Evolutionary conservation across 2,113 vertebrate species (phyloP), one percentile per base, ranked within the genome.

Genomic region (Mormoops blainvillei): DNA sequence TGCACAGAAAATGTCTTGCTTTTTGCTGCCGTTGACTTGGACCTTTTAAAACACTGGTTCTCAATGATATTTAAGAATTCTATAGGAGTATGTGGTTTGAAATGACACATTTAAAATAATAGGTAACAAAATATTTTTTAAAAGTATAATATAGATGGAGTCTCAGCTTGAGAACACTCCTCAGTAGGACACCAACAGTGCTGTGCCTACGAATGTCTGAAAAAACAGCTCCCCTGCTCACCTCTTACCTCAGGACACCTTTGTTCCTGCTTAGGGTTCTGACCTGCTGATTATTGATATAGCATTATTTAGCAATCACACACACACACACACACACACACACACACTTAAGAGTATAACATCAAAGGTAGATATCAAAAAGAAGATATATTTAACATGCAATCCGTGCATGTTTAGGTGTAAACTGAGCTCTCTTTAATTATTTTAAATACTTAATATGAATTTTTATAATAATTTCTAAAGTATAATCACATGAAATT

Each of bases 391-490:
- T 95, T 43, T 85, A 68, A 38, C 20, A 45, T 56, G 3, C 5
- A 31, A 94, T 81, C 1, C 2, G 67, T 41, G 5, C 20, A 65
- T 87, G 56, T 33, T 52, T 85, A 76, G n/a, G 2, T 36, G 18
- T 81, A 73, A 80, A 4, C 20, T 22, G 41, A 61, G 5, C n/a
- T 94, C 15, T 67, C n/a, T 43, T 56, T 61, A 61, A 81, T 76
- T 97, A 28, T 65, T 19, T 87, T 22, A 76, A 24, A 90, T 24
- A 84, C 76, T 58, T 89, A 70, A 56, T 87, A 41, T 78, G 5
- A 86, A 43, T n/a, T 85, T 93, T 92, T 73, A 68, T 86, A n/a
- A 48, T 76, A 87, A 68, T 85, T n/a, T 83, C 16, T 89, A 74
- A 93, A 73, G 4, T 71, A 70, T 28, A 58, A 45, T 61, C 16